Evolutionary conservation across 2,113 vertebrate species (phyloP).

Genomic region (Phrynosoma platyrhinos): DNA sequence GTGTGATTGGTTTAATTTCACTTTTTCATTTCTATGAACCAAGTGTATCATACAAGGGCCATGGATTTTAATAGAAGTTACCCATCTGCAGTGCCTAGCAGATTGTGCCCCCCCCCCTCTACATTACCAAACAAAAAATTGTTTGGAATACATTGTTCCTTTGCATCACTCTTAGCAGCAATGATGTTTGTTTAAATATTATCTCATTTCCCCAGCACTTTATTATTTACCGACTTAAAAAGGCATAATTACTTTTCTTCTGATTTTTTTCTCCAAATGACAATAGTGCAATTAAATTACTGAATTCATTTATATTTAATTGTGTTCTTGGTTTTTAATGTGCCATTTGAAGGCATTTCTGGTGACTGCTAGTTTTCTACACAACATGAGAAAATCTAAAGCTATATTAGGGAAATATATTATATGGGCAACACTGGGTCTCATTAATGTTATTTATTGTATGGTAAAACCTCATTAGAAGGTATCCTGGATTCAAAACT

Average conservation of each 20-base stretch:
- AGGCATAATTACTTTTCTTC: constrained; percentile 78
- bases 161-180: constrained; percentile 61
- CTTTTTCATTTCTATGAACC: not conserved
- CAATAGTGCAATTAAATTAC: constrained; percentile 81
- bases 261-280: constrained; percentile 76
- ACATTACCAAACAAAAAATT: constrained; percentile 55
- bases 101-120: constrained; percentile 3
- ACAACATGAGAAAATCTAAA: constrained; percentile 81
- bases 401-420: constrained; percentile 86
- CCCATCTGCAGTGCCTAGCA: not conserved
- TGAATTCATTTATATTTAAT: constrained; percentile 87
- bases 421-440: constrained; percentile 82
- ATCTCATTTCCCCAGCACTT: constrained; percentile 72
- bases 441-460: constrained; percentile 89
- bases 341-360: constrained; percentile 74
- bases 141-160: constrained; percentile 56
- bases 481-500: constrained; percentile 84
- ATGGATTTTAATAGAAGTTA: not conserved
- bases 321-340: constrained; percentile 80
- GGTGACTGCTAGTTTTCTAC: constrained; percentile 79
- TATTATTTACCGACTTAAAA: constrained; percentile 85
- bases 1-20: not conserved
- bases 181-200: constrained; percentile 82
- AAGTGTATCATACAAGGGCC: not conserved
- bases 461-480: constrained; percentile 85